phyloP scores from a whole-genome alignment of 2,113 vertebrate genomes.

The Empidonax alnorum region DNA sequence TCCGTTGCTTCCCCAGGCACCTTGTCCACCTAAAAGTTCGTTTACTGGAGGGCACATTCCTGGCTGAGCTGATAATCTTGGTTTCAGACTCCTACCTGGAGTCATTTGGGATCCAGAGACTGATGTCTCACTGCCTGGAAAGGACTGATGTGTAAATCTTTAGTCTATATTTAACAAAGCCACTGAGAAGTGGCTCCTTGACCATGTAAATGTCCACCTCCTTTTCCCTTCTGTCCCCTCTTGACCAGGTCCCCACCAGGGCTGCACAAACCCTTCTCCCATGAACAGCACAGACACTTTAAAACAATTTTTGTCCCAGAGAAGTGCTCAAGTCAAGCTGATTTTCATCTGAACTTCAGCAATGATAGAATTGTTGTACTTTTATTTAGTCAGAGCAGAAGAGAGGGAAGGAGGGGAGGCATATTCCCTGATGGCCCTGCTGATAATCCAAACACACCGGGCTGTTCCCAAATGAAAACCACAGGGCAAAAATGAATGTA shows the following conservation, averaged over 20 bases:
- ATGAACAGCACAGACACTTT: not conserved
- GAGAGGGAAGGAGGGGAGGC: not conserved
- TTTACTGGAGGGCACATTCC: not conserved
- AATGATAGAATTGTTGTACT: not conserved
- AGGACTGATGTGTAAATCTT: not conserved
- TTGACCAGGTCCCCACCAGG: not conserved
- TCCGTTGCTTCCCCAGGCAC: not conserved
- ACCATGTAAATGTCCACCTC: not conserved
- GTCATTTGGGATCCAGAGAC: not conserved
- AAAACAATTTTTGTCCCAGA: not conserved
- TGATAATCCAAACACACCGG: not conserved
- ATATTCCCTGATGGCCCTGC: not conserved
- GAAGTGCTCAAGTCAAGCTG: not conserved
- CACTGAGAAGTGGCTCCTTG: not conserved
- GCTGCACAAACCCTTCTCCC: not conserved
- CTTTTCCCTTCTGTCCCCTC: not conserved
- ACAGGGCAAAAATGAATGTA: conserved; percentile 18
- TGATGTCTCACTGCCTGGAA: not conserved
- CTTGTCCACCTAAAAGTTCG: not conserved
- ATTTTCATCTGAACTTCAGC: not conserved
- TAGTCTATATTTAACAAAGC: not conserved
- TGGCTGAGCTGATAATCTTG: not conserved
- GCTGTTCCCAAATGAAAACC: conserved; percentile 35
- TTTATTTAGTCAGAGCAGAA: not conserved
- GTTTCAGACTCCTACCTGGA: not conserved